Evolutionary conservation across 2,113 vertebrate species (phyloP), one percentile per base, ranked within the genome.

Genomic region (Phalacrocorax pelagicus): DNA sequence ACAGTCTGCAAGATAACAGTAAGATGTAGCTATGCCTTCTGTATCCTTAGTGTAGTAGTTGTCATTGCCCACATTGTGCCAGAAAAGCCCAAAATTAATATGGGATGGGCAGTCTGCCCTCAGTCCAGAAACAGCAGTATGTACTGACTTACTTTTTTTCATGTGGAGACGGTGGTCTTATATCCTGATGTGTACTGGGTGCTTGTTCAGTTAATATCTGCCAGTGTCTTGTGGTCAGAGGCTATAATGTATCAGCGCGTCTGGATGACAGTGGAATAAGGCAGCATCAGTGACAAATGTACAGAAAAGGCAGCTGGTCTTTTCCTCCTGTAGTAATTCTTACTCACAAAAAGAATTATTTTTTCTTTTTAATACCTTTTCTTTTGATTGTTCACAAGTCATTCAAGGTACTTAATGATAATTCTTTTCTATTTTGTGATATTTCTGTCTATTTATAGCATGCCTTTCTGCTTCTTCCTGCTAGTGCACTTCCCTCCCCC

Each of bases 151-250:
- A 10, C 6, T 32, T 36, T 61, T 71, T 66, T 57, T 38, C 6
- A 4, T 2, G 5, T 42, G 38, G 11, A 32, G 34, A 15, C 1
- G 0, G 30, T 46, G 38, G n/a, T 58, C 34, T 75, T 57, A 3
- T 13, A 8, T 78, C 79, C 26, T 52, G n/a, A 23, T 40, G n/a
- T 51, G 18, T 5, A 2, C 55, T 65, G 42, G 11, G 9, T 70
- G 36, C 23, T 81, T 32, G 24, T 65, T 86, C 46, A 10, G 20
- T 61, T 26, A 27, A 2, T 49, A 72, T 22, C 29, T 58, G 55
- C 20, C 1, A 0, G 40, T 15, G 8, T 40, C 15, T 22, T 42
- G 14, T 51, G 32, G 38, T 55, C 49, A 38, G 44, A 34, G 44
- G 21, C 72, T 77, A 0, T n/a, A 11, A 26, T 6, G 14, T 71